Base-by-base conservation (phyloP, 1,140 invertebrate genomes). In the Drosophila chauvacae region DNA sequence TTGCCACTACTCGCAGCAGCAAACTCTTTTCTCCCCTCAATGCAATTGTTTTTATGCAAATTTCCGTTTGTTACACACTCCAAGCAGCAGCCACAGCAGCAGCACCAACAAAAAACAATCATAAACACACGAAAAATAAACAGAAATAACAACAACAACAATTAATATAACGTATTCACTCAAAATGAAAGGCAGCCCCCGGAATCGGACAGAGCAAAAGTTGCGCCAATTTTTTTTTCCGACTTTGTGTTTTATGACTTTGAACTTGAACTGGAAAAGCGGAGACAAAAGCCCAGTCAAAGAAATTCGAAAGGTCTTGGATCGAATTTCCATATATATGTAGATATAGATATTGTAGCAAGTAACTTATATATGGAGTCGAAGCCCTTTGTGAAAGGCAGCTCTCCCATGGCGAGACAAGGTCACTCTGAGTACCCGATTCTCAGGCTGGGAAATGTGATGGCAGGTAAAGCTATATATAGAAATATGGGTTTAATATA, bases 21-120 rank as follows among this genome's bases (percentile, higher is more conserved):
- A 62, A 42, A 60, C 58, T 57, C 53, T 44, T 45, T 37, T 48
- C 33, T 53, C 35, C 18, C 23, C 33, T 47, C 68, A 39, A 56
- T 78, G 59, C 84, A 90, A 88, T 90, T 90, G 85, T 88, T 64
- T 88, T 59, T 74, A 88, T 88, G 84, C 73, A 81, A 88, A 88
- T 88, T 68, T 68, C 26, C 13, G 18, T 66, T 50, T 69, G 50
- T 48, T 42, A 48, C 51, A 68, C 18, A 33, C 58, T 37, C 58
- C 61, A 37, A 39, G 7, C 35, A 50, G 6, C 18, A 26, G 23
- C 23, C 23, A 23, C 28, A 58, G 42, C 50, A 51, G n/a, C 42
- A 44, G 6, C 28, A 28, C 5, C 28, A 28, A 28, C 28, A 62
- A 41, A 35, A 44, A 45, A 11, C 30, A 10, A 7, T 23, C 13